A percentile compares a stretch with the other conserved stretches of the same genome.
These are phyloP conservation scores for Drosophila paracracens DNA, from an alignment of 2,888 invertebrate species.

Conservation along the genomic window DNA sequence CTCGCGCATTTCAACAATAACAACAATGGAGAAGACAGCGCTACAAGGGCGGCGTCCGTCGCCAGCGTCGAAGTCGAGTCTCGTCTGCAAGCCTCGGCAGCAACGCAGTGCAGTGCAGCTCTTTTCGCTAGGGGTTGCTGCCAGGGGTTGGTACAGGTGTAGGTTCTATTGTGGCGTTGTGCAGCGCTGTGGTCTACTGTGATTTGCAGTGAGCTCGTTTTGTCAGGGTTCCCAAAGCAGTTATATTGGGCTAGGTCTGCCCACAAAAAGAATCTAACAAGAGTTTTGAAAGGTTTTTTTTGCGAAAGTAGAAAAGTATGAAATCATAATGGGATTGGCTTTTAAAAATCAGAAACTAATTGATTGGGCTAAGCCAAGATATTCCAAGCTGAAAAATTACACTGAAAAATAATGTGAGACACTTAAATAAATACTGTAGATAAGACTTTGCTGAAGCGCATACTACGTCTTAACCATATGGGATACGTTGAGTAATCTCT, in stretches of 20 bases:
- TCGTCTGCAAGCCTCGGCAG: constrained; percentile 32
- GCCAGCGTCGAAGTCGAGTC: constrained; percentile 27
- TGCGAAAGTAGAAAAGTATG: neutral
- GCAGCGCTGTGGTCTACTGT: constrained; percentile 37
- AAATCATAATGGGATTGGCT: neutral
- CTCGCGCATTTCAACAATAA: constrained; percentile 61
- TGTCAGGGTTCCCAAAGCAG: neutral
- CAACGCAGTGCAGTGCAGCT: constrained; percentile 20
- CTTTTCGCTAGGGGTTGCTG: constrained; percentile 23
- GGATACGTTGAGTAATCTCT: neutral
- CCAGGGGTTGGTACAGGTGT: constrained; percentile 7
- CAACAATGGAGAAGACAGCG: constrained; percentile 44
- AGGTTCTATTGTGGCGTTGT: constrained; percentile 22
- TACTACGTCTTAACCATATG: neutral
- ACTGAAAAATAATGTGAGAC: neutral
- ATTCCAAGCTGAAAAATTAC: neutral
- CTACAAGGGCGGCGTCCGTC: constrained; percentile 49
- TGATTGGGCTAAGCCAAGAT: neutral
- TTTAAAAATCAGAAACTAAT: neutral
- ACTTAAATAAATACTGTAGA: neutral
- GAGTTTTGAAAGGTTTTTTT: neutral
- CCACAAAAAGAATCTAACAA: neutral
- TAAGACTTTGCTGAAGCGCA: neutral
- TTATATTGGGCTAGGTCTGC: constrained; percentile 40
- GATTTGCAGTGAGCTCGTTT: constrained; percentile 21